Evolutionary conservation across 2,113 vertebrate species (phyloP).

Genomic region (Penelope pileata): DNA sequence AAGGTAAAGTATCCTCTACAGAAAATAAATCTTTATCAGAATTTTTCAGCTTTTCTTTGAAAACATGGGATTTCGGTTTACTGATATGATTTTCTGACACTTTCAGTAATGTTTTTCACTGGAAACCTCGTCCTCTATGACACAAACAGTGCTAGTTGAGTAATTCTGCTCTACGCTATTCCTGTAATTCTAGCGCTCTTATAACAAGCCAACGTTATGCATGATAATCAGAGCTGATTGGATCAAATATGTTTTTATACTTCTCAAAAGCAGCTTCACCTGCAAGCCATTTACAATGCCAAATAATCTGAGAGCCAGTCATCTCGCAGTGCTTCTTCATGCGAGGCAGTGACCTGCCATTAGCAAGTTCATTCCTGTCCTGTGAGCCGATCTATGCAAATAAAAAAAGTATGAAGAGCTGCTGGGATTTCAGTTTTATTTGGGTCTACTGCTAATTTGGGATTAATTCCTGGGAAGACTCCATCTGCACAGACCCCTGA

Average conservation of each 20-base stretch:
- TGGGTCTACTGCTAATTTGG: conserved; percentile 19
- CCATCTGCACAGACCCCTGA: conserved; percentile 30
- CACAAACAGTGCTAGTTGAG: background rate
- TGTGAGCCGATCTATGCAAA: background rate
- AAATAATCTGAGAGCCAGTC: background rate
- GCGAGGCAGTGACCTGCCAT: background rate
- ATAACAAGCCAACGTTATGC: background rate
- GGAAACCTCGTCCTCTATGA: background rate
- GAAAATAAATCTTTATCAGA: background rate
- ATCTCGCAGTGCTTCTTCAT: background rate
- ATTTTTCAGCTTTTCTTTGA: background rate
- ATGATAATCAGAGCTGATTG: background rate
- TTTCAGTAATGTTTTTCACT: background rate
- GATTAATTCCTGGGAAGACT: conserved; percentile 48
- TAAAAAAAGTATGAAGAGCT: background rate
- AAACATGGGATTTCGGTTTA: background rate
- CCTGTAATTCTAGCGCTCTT: background rate
- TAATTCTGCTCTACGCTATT: background rate
- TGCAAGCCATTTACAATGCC: background rate
- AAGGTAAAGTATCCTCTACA: background rate
- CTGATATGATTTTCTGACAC: background rate
- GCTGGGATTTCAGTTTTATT: conserved; percentile 38
- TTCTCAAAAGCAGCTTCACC: background rate
- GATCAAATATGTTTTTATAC: background rate
- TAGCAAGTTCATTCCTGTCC: conserved; percentile 8